Evolutionary conservation across 2,888 invertebrate genomes (phyloP), one percentile per base, ranked within the genome.

Genomic region (Drosophila borborema): DNA sequence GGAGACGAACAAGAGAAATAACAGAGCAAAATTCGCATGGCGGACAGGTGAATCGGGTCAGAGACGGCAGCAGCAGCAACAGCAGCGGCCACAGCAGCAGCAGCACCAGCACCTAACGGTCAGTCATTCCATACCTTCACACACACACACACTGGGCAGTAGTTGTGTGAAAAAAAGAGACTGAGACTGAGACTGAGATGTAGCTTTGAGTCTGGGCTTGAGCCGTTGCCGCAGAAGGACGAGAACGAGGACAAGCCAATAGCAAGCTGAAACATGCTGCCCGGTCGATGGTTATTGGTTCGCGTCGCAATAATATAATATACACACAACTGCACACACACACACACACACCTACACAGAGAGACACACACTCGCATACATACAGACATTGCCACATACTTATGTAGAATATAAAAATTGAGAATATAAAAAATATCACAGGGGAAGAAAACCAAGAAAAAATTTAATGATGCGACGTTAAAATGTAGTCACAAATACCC

Each of bases 231-330:
- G 43, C 54, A 56, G 46, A 38, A 54, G 51, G 34, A 51, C 23
- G 51, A 64, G 64, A 41, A 58, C 43, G 77, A 68, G 67, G 68
- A 54, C 69, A 90, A 79, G 72, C 91, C 91, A 91, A 91, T 91
- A 79, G 92, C 92, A 82, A 90, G 89, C 85, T 83, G 86, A 83
- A 88, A 81, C 69, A 70, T 80, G 80, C 84, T 86, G 82, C 81
- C 85, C 83, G 80, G 83, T 92, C 90, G 88, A 85, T 90, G 90
- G 92, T 91, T 91, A 92, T 91, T 92, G 92, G 92, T 92, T 91
- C 91, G 88, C 90, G 88, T 80, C 84, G 87, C 87, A 89, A 89
- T 91, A 88, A 91, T 91, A 91, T 91, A 86, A 90, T 82, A 87
- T 86, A 82, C 72, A 86, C 79, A 86, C 61, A 64, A 66, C 74